Base-by-base conservation (phyloP, 2,797 vertebrate genomes). In the Xenopus petersii region DNA sequence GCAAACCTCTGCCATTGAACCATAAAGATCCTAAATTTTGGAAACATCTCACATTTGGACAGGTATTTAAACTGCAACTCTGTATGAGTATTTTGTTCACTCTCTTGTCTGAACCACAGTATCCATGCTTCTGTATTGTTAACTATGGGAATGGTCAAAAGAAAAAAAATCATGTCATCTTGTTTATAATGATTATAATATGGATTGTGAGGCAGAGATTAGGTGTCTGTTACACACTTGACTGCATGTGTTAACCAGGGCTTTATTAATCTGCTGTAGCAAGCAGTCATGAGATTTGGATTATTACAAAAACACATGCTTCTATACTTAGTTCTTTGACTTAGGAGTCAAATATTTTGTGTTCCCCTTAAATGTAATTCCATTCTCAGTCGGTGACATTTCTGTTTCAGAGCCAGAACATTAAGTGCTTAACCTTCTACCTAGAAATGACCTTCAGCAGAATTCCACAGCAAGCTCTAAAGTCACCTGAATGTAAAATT, bases 251-350 rank as follows among this genome's bases (percentile, higher is more conserved):
- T 47, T 51, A 69, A 70, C 30, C 16, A 59, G 67, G 51, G 62
- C 30, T 54, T 12, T 46, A 66, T 61, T 64, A 67, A 80, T 55
- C 54, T 54, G 64, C 74, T 58, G 36, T 66, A 12, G 4, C 13
- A 67, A 9, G 26, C 60, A 70, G 74, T 79, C 73, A 75, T 75
- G 64, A 62, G 68, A 73, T 80, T 80, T 78, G 75, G 74, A 70
- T 70, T 70, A 83, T 79, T 74, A 64, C 68, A 66, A 12, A 66
- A 70, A 70, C n/a, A 56, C 21, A 66, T 64, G 48, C 15, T 55
- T 6, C 47, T 47, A 75, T 58, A 36, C 59, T 42, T 68, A 16
- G 26, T 72, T 55, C 59, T 67, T 68, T 26, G 2, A 49, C 47
- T 49, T 12, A 30, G 26, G 51, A 67, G 55, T 71, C 21, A 72